phyloP scores from a whole-genome alignment of 2,797 vertebrate species.

The Chelon auratus region DNA sequence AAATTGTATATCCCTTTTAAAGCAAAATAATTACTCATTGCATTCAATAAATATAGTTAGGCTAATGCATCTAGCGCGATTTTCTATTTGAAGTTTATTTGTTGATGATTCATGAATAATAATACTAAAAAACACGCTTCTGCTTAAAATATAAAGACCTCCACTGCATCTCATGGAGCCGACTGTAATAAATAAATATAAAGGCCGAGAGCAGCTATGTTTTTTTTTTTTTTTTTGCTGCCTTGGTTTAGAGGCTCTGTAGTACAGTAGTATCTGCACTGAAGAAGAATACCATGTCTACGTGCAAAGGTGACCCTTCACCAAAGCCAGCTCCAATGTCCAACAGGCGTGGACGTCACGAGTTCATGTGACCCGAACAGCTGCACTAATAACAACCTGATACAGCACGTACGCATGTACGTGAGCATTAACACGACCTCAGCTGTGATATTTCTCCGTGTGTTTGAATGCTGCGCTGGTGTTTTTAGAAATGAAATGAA shows the following conservation, averaged over 20 bases:
- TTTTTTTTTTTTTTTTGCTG: background rate
- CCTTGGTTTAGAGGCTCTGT: background rate
- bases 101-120: background rate
- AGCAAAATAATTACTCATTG: no score
- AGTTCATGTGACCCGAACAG: conserved; percentile 70
- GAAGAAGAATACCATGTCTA: background rate
- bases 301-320: conserved; percentile 38
- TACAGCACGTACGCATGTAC: background rate
- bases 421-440: conserved; percentile 4
- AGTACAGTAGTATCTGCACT: background rate
- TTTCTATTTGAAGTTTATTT: background rate
- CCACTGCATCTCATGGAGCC: background rate
- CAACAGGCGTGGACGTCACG: conserved; percentile 20
- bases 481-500: background rate
- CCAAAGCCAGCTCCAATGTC: conserved; percentile 36
- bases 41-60: background rate
- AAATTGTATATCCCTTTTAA: no score
- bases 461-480: background rate
- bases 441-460: conserved; percentile 18
- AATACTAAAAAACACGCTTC: no score
- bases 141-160: background rate
- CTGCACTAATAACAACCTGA: conserved; percentile 62
- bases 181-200: background rate
- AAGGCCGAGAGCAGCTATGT: background rate
- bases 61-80: background rate